These are phyloP conservation scores for Saguinus imperator DNA, from an alignment of 2,113 vertebrate genomes.

Conservation along the genomic window DNA sequence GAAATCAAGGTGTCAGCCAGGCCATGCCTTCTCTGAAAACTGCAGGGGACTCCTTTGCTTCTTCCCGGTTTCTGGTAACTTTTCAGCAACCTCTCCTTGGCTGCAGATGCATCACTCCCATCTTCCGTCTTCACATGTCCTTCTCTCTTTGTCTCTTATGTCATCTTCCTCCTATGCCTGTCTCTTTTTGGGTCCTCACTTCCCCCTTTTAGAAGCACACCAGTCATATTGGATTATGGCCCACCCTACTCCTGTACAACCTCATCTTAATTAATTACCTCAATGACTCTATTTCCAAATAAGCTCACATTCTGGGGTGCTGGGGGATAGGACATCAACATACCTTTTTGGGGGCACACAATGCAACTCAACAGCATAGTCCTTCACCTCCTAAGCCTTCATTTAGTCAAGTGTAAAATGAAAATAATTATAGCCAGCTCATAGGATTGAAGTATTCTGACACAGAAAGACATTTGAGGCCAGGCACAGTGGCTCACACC, in stretches of 20 bases:
- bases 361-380: not conserved
- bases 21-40: not conserved
- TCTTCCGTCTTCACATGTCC: accelerated
- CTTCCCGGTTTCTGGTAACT: not conserved
- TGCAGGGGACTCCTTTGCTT: not conserved
- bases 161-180: not conserved
- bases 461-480: not conserved
- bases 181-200: not conserved
- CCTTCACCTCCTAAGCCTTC: not conserved
- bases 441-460: not conserved
- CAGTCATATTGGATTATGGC: not conserved
- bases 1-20: not conserved
- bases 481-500: too few species aligned
- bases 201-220: not conserved
- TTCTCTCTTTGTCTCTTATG: not conserved
- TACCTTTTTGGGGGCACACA: not conserved
- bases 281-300: not conserved
- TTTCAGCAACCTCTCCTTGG: not conserved
- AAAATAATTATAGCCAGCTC: not conserved
- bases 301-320: not conserved
- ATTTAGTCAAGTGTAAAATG: not conserved
- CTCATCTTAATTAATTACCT: not conserved
- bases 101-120: too few species aligned
- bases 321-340: not conserved
- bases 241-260: not conserved